Evolutionary conservation across 2,888 invertebrate species (phyloP).

Genomic region (Oscheius onirici): DNA sequence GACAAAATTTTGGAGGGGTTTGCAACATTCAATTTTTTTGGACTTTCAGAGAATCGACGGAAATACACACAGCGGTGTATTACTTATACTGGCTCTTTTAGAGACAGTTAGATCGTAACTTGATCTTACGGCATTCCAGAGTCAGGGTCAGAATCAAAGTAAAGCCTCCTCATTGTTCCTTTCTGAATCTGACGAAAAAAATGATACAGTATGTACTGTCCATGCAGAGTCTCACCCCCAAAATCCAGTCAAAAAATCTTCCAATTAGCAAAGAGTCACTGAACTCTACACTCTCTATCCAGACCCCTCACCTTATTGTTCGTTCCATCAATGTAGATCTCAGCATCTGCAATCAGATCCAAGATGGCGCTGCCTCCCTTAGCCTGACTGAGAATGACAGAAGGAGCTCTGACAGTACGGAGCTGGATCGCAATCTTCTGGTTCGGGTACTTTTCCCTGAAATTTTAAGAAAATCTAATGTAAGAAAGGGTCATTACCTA

Average conservation of each 20-base stretch:
- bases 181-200: too few species aligned
- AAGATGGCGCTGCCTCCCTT: constrained; percentile 62
- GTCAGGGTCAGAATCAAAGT: too few species aligned
- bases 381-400: constrained; percentile 51
- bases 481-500: neutral
- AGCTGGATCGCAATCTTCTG: constrained; percentile 62
- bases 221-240: too few species aligned
- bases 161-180: too few species aligned
- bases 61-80: too few species aligned
- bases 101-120: neutral
- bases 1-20: too few species aligned
- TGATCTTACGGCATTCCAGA: too few species aligned
- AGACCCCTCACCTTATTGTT: constrained; percentile 42
- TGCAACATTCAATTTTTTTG: neutral
- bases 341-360: constrained; percentile 63
- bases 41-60: too few species aligned
- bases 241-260: too few species aligned
- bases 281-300: too few species aligned
- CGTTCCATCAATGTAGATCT: constrained; percentile 64
- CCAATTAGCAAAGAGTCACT: too few species aligned
- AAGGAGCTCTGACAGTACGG: constrained; percentile 63
- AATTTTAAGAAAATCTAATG: neutral
- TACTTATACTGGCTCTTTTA: neutral
- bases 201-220: too few species aligned
- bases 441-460: constrained; percentile 67